Evolutionary conservation across 2,113 vertebrate genomes (phyloP).

Genomic region (Mastomys natalensis): DNA sequence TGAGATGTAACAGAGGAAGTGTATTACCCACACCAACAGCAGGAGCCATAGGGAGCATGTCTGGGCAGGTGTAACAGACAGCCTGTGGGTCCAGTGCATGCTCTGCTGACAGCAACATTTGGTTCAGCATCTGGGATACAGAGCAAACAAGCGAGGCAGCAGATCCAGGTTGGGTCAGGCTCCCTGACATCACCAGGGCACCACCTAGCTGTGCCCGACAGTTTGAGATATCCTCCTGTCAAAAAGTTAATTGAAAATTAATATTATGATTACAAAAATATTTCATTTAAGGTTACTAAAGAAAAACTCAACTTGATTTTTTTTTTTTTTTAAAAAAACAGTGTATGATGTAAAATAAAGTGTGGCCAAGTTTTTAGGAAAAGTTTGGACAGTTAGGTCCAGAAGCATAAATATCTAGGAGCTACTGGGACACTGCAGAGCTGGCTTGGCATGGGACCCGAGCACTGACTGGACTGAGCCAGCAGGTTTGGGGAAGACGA

Average conservation of each 20-base stretch:
- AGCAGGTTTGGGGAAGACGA: neutral
- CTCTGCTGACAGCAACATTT: no score
- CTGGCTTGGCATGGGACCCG: accelerated
- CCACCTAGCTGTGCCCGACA: accelerated
- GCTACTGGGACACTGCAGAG: accelerated
- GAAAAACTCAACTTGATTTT: neutral
- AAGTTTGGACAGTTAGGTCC: accelerated
- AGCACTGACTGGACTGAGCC: neutral
- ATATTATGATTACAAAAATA: neutral
- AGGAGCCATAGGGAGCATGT: neutral
- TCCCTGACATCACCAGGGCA: accelerated
- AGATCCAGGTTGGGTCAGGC: neutral
- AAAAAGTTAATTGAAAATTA: neutral
- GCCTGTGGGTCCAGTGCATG: accelerated
- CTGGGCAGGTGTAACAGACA: neutral
- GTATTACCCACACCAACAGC: neutral
- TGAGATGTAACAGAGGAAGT: neutral
- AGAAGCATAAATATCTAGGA: neutral
- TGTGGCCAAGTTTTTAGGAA: neutral
- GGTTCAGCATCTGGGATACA: accelerated
- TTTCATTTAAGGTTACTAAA: neutral
- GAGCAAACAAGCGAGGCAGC: accelerated
- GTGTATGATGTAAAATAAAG: neutral
- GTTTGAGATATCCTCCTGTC: neutral
- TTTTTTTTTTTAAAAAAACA: neutral